Evolutionary conservation across 2,113 vertebrate species (phyloP).

Genomic region (Myiozetetes cayanensis): DNA sequence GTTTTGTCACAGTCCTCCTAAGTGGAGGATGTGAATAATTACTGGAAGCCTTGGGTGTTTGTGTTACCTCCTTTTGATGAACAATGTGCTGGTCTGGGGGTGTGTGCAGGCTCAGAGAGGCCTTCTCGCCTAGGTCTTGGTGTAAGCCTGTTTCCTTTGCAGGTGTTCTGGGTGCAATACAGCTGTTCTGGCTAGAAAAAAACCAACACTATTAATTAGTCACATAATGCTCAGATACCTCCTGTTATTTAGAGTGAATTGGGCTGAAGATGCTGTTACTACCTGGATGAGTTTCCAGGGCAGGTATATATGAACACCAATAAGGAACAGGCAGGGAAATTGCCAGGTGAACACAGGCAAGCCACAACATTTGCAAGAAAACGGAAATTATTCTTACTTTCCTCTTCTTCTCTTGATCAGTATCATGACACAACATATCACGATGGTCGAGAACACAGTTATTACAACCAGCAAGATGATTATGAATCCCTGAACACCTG

Average conservation of each 20-base stretch:
- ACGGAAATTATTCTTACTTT: background rate
- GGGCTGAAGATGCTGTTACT: background rate
- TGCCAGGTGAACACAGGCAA: background rate
- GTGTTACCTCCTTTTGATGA: background rate
- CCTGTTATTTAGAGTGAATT: background rate
- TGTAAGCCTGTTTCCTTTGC: background rate
- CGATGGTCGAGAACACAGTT: rapidly evolving
- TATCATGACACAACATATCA: background rate
- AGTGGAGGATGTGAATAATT: background rate
- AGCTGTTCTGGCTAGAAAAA: background rate
- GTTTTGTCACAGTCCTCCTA: background rate
- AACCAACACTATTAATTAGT: background rate
- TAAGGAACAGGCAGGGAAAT: background rate
- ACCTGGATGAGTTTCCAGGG: background rate
- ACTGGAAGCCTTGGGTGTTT: background rate
- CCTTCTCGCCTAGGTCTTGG: background rate
- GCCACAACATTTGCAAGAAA: background rate
- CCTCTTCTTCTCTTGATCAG: background rate
- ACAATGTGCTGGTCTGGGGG: rapidly evolving
- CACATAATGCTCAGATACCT: background rate
- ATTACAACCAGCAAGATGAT: rapidly evolving
- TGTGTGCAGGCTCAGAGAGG: rapidly evolving
- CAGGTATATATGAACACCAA: background rate
- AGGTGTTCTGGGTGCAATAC: background rate
- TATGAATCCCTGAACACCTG: background rate